phyloP scores from a whole-genome alignment of 2,888 invertebrate species.

The Oscheius sp. region DNA sequence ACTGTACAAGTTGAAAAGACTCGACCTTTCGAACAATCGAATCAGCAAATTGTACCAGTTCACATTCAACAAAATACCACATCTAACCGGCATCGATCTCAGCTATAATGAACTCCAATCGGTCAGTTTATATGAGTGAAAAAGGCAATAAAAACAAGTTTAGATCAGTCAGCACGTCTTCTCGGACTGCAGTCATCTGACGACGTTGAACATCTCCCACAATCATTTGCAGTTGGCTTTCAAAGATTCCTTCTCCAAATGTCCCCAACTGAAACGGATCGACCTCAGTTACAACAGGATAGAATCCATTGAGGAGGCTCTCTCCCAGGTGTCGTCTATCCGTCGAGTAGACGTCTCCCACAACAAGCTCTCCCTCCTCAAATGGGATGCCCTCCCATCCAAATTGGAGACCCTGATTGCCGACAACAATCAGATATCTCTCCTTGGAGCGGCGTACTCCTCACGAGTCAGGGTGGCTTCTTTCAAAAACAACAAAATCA shows the following conservation, averaged over 20 bases:
- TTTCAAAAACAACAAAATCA: conserved; percentile 55
- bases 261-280: conserved; percentile 59
- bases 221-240: conserved; percentile 62
- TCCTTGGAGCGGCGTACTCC: conserved; percentile 45
- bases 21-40: conserved; percentile 61
- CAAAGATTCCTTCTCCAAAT: conserved; percentile 64
- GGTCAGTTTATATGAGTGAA: conserved; percentile 32
- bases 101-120: conserved; percentile 58
- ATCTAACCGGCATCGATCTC: conserved; percentile 58
- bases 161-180: conserved; percentile 66
- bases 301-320: conserved; percentile 51
- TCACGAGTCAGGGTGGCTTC: conserved; percentile 43
- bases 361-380: conserved; percentile 46
- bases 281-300: conserved; percentile 63
- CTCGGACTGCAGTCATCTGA: conserved; percentile 61
- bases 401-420: conserved; percentile 50
- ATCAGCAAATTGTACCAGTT: conserved; percentile 65
- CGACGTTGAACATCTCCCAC: conserved; percentile 55
- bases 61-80: conserved; percentile 62
- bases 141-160: conserved; percentile 4
- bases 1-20: conserved; percentile 54
- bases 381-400: conserved; percentile 53
- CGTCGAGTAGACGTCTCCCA: conserved; percentile 51
- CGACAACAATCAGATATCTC: conserved; percentile 54
- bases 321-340: conserved; percentile 41